phyloP scores from a whole-genome alignment of 2,797 vertebrate species.

The Peromyscus eremicus region DNA sequence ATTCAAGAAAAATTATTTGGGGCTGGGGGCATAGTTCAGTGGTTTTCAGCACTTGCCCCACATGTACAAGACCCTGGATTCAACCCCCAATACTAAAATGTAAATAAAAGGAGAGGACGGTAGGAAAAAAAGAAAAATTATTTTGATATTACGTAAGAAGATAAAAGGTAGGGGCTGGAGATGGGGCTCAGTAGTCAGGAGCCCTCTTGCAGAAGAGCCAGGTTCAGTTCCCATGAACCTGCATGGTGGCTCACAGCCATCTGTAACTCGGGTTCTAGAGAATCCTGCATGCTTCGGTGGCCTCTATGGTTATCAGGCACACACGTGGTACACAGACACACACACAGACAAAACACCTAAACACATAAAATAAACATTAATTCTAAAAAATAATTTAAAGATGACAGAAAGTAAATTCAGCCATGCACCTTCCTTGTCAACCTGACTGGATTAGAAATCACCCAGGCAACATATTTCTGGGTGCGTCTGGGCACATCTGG shows the following conservation, averaged over 20 bases:
- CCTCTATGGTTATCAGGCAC: neutral
- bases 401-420: neutral
- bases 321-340: neutral
- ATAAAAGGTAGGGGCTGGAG: neutral
- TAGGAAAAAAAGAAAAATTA: neutral
- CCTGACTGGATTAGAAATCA: neutral
- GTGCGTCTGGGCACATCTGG: too few relatives aligned
- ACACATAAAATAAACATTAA: neutral
- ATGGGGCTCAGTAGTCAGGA: neutral
- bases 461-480: neutral
- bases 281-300: too few relatives aligned
- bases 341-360: neutral
- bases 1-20: conserved; percentile 42
- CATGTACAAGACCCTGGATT: neutral
- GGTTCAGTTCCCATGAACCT: neutral
- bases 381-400: neutral
- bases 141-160: neutral
- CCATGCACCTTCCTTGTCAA: neutral
- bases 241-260: neutral
- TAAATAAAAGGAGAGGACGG: neutral
- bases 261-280: neutral
- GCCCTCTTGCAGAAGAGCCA: neutral
- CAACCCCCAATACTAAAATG: neutral
- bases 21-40: neutral
- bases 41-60: neutral